Percentiles rank a stretch among this genome's conserved stretches.
These are phyloP conservation scores for Indicator indicator DNA, from an alignment of 2,113 vertebrate species.

Conservation along the genomic window DNA sequence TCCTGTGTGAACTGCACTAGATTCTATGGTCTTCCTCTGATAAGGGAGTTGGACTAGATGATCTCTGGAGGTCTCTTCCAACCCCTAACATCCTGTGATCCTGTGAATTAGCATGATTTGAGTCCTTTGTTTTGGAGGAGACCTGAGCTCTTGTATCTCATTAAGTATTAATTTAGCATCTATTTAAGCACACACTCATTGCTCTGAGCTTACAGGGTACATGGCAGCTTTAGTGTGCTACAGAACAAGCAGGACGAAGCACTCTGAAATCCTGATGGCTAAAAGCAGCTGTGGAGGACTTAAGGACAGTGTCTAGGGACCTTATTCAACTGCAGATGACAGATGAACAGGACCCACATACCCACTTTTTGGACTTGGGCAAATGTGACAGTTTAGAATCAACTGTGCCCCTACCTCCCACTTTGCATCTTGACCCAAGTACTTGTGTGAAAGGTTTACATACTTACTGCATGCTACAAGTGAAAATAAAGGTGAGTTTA, in stretches of 20 bases:
- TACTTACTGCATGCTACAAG: background rate
- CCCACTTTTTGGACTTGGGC: background rate
- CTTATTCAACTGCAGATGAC: background rate
- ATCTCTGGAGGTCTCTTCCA: too few species aligned
- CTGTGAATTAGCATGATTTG: background rate
- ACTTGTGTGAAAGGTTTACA: background rate
- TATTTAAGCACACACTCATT: background rate
- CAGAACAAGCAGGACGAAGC: accelerated
- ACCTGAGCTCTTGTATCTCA: background rate
- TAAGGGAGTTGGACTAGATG: too few species aligned
- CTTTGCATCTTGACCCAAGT: background rate
- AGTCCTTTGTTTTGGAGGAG: background rate
- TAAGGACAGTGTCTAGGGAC: background rate
- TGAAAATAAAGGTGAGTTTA: background rate
- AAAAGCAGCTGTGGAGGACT: background rate
- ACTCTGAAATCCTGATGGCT: accelerated
- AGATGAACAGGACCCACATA: background rate
- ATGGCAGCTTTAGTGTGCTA: background rate
- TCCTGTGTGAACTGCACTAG: too few species aligned
- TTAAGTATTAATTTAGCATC: background rate
- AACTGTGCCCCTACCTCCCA: background rate
- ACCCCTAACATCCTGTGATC: too few species aligned
- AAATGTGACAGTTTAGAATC: background rate
- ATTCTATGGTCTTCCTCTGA: too few species aligned
- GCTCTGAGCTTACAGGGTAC: background rate